Conservation (phyloP, 2,797 vertebrate genomes). For the Aotus griseimembra region DNA sequence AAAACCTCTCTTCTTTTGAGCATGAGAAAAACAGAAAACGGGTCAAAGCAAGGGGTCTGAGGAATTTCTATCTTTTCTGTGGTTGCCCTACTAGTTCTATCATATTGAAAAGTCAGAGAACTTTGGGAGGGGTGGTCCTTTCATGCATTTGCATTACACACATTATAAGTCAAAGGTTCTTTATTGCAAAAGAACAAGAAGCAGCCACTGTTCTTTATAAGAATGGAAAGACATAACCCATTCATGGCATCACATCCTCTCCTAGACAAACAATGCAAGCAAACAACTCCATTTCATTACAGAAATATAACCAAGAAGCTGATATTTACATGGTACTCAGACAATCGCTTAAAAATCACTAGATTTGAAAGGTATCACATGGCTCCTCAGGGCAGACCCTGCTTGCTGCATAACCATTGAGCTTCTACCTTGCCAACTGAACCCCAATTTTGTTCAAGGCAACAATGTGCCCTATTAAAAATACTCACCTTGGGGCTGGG, state of each 20-base stretch:
- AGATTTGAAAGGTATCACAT: not conserved
- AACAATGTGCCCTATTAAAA: not conserved
- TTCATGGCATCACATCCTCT: not conserved
- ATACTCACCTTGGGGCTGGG: not conserved
- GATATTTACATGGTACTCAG: not conserved
- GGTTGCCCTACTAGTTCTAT: not conserved
- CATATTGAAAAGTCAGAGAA: not conserved
- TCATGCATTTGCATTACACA: not conserved
- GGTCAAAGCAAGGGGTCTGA: not conserved
- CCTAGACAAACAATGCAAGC: not conserved
- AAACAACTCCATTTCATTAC: too few relatives aligned
- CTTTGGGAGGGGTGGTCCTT: not conserved
- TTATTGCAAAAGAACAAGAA: not conserved
- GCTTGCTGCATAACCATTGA: not conserved
- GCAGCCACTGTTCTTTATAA: not conserved
- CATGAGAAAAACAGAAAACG: not conserved
- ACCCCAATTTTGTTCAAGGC: not conserved
- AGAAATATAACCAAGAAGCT: fast-evolving
- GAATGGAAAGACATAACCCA: not conserved
- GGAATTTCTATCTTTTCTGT: not conserved
- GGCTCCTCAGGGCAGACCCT: not conserved
- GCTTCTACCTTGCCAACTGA: not conserved
- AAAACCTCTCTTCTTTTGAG: not conserved
- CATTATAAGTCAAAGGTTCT: not conserved
- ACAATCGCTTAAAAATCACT: not conserved